Conservation (phyloP, 2,888 invertebrate genomes). For the Chaitophorus viminalis region DNA sequence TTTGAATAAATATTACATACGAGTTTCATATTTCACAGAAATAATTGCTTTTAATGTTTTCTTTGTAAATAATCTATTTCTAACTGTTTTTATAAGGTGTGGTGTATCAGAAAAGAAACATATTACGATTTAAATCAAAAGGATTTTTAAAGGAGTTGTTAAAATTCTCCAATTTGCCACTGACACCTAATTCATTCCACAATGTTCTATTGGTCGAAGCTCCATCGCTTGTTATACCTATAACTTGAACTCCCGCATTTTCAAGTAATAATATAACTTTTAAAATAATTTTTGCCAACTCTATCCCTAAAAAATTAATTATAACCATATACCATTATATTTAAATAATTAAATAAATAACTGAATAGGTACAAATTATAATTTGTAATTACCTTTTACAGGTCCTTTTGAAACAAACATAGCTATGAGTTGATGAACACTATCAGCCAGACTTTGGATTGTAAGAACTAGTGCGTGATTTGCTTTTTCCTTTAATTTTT, state of each 20-base stretch:
- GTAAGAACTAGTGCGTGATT: neutral
- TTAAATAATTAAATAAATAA: too few relatives aligned
- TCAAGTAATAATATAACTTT: neutral
- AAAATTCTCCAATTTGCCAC: neutral
- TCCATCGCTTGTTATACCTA: neutral
- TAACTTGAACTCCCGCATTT: neutral
- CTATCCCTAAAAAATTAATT: neutral
- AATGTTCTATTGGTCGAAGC: neutral
- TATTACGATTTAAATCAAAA: neutral
- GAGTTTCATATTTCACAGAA: too few relatives aligned
- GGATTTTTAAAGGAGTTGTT: neutral
- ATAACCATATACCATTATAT: too few relatives aligned
- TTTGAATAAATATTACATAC: too few relatives aligned
- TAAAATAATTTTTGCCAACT: neutral
- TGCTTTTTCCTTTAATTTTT: neutral
- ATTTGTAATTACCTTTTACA: neutral
- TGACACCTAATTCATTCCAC: neutral
- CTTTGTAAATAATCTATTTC: neutral
- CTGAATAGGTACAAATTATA: neutral
- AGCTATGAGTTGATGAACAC: neutral
- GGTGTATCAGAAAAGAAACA: slow-evolving; percentile 1
- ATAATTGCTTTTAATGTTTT: neutral
- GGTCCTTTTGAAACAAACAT: neutral
- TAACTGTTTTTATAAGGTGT: neutral
- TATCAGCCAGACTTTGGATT: neutral